These are phyloP conservation scores for Gonocerus acuteangulatus DNA, from an alignment of 2,888 invertebrate species.

Conservation along the genomic window DNA sequence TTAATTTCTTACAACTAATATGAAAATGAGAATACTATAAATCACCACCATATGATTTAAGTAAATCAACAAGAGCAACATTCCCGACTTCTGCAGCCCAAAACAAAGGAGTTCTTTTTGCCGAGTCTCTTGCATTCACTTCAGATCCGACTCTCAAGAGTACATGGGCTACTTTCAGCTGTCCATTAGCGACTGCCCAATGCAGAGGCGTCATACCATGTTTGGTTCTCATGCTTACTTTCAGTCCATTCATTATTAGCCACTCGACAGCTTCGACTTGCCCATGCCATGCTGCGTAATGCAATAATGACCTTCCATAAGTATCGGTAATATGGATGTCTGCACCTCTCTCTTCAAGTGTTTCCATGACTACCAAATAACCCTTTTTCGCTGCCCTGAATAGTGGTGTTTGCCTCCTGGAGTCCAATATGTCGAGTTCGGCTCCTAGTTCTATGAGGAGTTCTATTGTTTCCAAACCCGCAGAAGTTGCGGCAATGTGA, in stretches of 20 bases:
- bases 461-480: neutral
- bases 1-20: too few relatives aligned
- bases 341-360: neutral
- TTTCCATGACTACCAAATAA: neutral
- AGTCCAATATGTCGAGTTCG: neutral
- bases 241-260: neutral
- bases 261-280: neutral
- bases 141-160: neutral
- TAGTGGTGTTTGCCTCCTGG: neutral
- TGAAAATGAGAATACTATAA: too few relatives aligned
- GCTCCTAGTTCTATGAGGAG: neutral
- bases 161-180: neutral
- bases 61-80: neutral
- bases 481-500: neutral
- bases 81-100: neutral
- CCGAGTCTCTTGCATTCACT: neutral
- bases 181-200: neutral
- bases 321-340: neutral
- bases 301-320: neutral
- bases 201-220: neutral
- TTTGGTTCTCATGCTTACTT: neutral
- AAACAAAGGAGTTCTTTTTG: neutral
- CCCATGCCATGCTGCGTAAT: neutral
- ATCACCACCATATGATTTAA: neutral
- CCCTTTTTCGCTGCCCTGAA: neutral